Percentiles rank a stretch among this genome's conserved stretches.
These are phyloP conservation scores for Eupithecia pulchellata DNA, from an alignment of 2,888 invertebrate genomes.

Conservation along the genomic window DNA sequence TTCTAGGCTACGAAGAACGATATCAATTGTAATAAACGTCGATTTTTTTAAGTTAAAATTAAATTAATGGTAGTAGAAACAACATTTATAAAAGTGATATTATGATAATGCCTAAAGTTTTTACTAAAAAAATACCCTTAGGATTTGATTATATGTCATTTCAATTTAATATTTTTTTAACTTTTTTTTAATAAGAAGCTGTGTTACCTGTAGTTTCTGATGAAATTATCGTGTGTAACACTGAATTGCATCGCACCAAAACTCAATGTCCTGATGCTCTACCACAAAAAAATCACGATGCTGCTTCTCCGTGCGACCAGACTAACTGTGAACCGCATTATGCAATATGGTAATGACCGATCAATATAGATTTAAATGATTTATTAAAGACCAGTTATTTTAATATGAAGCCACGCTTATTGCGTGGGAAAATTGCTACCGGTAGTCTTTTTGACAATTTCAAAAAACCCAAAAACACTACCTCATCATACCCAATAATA, in stretches of 20 bases:
- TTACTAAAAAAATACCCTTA: no score
- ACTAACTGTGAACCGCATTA: conserved; percentile 40
- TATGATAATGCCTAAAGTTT: no score
- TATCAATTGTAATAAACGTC: background rate
- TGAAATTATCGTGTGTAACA: background rate
- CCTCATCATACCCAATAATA: background rate
- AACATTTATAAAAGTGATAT: background rate
- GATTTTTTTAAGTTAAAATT: background rate
- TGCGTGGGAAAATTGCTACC: conserved; percentile 30
- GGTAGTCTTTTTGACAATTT: background rate
- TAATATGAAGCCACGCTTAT: conserved; percentile 24
- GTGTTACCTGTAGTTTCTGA: no score
- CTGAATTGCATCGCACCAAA: background rate
- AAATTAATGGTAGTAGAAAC: background rate
- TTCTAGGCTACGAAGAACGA: background rate
- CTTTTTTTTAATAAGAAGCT: no score
- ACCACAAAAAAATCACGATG: background rate
- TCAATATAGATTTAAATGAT: conserved; percentile 48
- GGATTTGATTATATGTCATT: no score
- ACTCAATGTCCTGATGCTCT: background rate
- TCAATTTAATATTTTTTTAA: background rate
- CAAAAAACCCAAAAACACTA: background rate
- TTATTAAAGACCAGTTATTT: conserved; percentile 34
- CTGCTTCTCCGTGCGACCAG: conserved; percentile 14
- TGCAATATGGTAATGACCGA: conserved; percentile 42